Conservation (phyloP, 2,113 vertebrate genomes). For the Nannobrachium achirus region DNA sequence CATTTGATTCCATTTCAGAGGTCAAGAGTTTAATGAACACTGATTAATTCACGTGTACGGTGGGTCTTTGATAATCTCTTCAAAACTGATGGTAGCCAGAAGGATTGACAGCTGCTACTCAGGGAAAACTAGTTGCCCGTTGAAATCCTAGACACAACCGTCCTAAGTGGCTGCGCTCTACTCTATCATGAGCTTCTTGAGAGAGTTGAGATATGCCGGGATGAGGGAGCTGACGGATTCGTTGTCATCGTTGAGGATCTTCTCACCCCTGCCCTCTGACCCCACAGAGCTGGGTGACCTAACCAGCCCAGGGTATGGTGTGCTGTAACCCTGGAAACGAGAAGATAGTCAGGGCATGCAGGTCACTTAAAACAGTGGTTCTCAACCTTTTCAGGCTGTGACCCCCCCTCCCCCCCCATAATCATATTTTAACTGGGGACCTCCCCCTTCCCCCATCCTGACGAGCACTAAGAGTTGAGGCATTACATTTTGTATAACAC, state of each 20-base stretch:
- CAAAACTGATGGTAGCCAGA: background rate
- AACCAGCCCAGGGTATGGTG: slow-evolving; percentile 72
- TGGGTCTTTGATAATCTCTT: background rate
- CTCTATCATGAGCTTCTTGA: slow-evolving; percentile 84
- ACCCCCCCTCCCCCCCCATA: too few species aligned
- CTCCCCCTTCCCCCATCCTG: too few species aligned
- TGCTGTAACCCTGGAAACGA: slow-evolving; percentile 79
- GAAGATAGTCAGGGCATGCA: too few species aligned
- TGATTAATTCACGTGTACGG: too few species aligned
- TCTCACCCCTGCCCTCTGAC: slow-evolving; percentile 81
- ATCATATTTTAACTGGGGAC: too few species aligned
- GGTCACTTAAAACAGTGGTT: too few species aligned
- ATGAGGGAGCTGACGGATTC: slow-evolving; percentile 82
- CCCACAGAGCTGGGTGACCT: slow-evolving; percentile 80
- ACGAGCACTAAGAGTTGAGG: too few species aligned
- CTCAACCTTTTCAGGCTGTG: too few species aligned
- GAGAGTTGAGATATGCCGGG: slow-evolving; percentile 82
- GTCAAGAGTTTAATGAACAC: too few species aligned
- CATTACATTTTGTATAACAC: too few species aligned
- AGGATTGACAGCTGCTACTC: background rate
- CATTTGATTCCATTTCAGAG: too few species aligned
- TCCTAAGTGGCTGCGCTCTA: slow-evolving; percentile 41
- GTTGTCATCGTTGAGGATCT: slow-evolving; percentile 77
- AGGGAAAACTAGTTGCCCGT: background rate
- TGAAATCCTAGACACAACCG: background rate